Conservation (phyloP, 2,888 invertebrate species). For the Phoenoteleia sp. region DNA sequence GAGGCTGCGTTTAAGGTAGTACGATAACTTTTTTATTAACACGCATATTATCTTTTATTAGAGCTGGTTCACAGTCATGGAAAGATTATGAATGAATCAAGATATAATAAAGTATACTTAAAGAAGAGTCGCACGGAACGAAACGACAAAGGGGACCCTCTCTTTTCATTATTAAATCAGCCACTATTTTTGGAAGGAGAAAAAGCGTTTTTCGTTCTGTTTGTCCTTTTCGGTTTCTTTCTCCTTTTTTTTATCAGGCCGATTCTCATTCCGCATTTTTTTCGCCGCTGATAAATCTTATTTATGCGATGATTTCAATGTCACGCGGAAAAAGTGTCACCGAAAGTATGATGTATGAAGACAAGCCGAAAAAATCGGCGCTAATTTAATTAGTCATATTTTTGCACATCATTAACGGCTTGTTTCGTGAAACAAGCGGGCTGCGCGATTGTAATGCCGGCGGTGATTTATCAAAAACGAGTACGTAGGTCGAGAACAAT, state of each 20-base stretch:
- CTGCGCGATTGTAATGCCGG: conserved; percentile 34
- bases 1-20: conserved; percentile 60
- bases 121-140: conserved; percentile 47
- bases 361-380: conserved; percentile 39
- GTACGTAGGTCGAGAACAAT: conserved; percentile 67
- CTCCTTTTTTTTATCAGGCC: neutral
- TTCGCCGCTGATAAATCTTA: conserved; percentile 60
- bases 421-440: conserved; percentile 45
- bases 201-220: conserved; percentile 23
- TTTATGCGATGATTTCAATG: conserved; percentile 58
- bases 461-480: conserved; percentile 63
- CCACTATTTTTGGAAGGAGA: conserved; percentile 34
- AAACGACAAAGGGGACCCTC: neutral
- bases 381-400: conserved; percentile 64
- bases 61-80: conserved; percentile 62
- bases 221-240: too few relatives aligned
- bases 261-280: conserved; percentile 48
- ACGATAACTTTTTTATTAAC: conserved; percentile 72
- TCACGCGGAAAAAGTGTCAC: conserved; percentile 54
- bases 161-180: conserved; percentile 50
- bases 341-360: conserved; percentile 59
- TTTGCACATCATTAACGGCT: conserved; percentile 63
- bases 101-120: conserved; percentile 65
- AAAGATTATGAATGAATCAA: conserved; percentile 68
- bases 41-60: conserved; percentile 69